Percentiles rank a stretch among this genome's conserved stretches.
Evolutionary conservation across 2,888 invertebrate genomes (phyloP).

Genomic region (Brassicogethes aeneus): DNA sequence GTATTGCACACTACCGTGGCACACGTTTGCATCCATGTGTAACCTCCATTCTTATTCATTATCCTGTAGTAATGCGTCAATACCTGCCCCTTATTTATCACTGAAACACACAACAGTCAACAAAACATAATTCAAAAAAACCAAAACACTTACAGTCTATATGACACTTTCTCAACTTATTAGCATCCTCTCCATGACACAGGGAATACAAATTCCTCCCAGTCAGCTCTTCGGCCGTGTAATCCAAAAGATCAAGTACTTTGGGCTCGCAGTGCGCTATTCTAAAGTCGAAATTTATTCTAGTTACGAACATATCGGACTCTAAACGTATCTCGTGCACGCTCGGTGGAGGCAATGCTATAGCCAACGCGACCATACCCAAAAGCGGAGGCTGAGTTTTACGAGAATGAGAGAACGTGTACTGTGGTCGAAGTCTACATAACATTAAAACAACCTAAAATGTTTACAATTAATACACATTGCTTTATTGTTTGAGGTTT

Average conservation of each 20-base stretch:
- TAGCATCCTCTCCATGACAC: conserved; percentile 93
- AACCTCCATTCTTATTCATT: conserved; percentile 94
- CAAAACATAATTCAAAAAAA: conserved; percentile 6
- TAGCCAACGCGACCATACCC: conserved; percentile 92
- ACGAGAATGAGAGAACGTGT: conserved; percentile 83
- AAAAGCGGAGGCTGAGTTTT: conserved; percentile 80
- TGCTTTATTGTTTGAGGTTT: no score
- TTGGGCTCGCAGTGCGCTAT: conserved; percentile 97
- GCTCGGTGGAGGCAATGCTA: conserved; percentile 93
- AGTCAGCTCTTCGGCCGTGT: conserved; percentile 86
- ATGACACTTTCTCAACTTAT: conserved; percentile 88
- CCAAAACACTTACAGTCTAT: conserved; percentile 72
- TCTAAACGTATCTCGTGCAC: conserved; percentile 95
- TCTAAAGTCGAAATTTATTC: conserved; percentile 91
- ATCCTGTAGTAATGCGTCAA: conserved; percentile 91
- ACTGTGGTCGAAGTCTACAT: conserved; percentile 86
- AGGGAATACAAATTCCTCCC: conserved; percentile 89
- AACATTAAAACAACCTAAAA: conserved; percentile 86
- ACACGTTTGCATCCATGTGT: conserved; percentile 94
- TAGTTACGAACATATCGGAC: conserved; percentile 92
- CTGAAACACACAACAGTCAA: conserved; percentile 48
- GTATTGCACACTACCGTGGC: conserved; percentile 93
- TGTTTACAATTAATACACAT: conserved; percentile 4
- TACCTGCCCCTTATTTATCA: conserved; percentile 94
- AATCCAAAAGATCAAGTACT: conserved; percentile 87